These are phyloP conservation scores for Pegea sp. DNA, from an alignment of 23 tunicate species.

Conservation along the genomic window DNA sequence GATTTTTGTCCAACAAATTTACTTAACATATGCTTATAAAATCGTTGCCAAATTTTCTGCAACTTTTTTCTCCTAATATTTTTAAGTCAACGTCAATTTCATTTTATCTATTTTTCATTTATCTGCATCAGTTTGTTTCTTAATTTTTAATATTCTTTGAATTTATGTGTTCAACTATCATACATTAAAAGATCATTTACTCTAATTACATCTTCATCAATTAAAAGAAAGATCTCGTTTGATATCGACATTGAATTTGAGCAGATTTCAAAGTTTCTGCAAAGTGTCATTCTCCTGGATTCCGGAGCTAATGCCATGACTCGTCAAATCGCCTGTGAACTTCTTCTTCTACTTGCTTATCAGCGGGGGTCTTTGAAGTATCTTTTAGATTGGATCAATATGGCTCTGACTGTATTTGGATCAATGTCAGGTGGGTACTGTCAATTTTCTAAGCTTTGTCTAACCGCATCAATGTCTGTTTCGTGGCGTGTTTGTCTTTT, in stretches of 20 bases:
- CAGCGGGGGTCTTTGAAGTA: slow-evolving; percentile 76
- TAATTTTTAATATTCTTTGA: not conserved
- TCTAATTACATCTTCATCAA: not conserved
- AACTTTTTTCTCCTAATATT: too few relatives aligned
- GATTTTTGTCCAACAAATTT: too few relatives aligned
- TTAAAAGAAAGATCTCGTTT: not conserved
- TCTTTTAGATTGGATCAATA: slow-evolving; percentile 65
- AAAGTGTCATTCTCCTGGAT: slow-evolving; percentile 14
- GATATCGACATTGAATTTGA: not conserved
- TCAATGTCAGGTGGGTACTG: not conserved
- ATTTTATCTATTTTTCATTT: too few relatives aligned
- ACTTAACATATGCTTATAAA: too few relatives aligned
- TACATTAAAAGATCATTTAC: not conserved
- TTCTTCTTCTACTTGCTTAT: slow-evolving; percentile 32
- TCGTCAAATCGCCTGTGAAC: slow-evolving; percentile 63
- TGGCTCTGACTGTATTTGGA: slow-evolving; percentile 29
- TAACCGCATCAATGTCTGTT: too few relatives aligned
- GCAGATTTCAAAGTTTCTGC: slow-evolving; percentile 43
- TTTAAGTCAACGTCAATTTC: too few relatives aligned
- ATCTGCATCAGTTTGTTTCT: not conserved
- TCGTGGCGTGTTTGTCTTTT: too few relatives aligned
- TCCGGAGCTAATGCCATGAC: slow-evolving; percentile 27
- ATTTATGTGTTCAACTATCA: not conserved
- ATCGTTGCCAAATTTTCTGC: too few relatives aligned
- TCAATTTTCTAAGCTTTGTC: too few relatives aligned